These are phyloP conservation scores for Stenurella melanura DNA, from an alignment of 2,888 invertebrate genomes.

Conservation along the genomic window DNA sequence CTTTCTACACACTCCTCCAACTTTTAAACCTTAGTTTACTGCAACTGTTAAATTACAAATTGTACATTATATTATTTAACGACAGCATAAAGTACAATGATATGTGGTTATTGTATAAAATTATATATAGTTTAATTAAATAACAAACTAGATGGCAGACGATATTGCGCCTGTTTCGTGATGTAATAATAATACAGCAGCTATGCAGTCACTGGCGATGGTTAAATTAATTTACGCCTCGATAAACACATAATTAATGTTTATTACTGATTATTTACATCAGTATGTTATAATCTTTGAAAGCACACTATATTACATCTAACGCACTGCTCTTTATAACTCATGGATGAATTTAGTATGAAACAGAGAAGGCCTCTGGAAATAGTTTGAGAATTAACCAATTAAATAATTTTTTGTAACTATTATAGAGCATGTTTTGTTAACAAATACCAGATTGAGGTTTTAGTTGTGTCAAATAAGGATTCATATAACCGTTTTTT, in stretches of 20 bases:
- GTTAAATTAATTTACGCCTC: slow-evolving; percentile 21
- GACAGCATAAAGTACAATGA: not conserved
- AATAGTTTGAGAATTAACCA: too few relatives aligned
- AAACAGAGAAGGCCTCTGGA: too few relatives aligned
- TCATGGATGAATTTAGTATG: too few relatives aligned
- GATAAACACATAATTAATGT: slow-evolving; percentile 16
- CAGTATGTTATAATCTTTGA: not conserved
- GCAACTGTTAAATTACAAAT: not conserved
- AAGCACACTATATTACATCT: not conserved
- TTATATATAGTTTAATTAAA: slow-evolving; percentile 27
- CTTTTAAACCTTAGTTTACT: not conserved
- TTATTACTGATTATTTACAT: slow-evolving; percentile 26
- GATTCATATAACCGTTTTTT: too few relatives aligned
- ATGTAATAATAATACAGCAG: slow-evolving; percentile 12
- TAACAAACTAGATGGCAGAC: slow-evolving; percentile 7
- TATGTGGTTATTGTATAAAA: slow-evolving; percentile 5
- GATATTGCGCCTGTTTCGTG: slow-evolving; percentile 10
- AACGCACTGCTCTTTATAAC: too few relatives aligned
- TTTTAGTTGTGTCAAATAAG: too few relatives aligned
- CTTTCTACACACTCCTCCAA: not conserved
- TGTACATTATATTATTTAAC: not conserved
- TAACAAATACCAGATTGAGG: too few relatives aligned
- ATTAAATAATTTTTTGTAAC: too few relatives aligned
- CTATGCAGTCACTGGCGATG: not conserved
- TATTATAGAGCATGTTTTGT: too few relatives aligned